Percentiles rank a stretch among this genome's conserved stretches.
These are phyloP conservation scores for Xanthia icteritia DNA, from an alignment of 2,888 invertebrate genomes.

Conservation along the genomic window DNA sequence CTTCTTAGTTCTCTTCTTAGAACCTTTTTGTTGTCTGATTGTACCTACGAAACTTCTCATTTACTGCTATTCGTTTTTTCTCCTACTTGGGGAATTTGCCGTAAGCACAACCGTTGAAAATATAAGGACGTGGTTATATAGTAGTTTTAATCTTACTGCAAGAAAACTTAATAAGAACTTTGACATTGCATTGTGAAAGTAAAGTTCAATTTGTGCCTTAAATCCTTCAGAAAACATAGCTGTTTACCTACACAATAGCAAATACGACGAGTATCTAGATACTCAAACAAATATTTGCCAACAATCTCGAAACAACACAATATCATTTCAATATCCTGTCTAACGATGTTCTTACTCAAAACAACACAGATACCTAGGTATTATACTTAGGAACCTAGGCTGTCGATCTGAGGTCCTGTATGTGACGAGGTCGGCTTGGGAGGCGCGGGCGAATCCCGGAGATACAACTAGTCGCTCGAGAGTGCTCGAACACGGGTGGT, in stretches of 20 bases:
- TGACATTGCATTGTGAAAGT: background rate
- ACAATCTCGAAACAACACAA: background rate
- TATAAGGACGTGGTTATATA: too few species aligned
- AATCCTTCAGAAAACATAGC: background rate
- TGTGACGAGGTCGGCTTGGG: conserved; percentile 44
- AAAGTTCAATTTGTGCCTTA: background rate
- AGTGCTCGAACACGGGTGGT: conserved; percentile 84
- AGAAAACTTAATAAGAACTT: background rate
- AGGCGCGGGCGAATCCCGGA: conserved; percentile 62
- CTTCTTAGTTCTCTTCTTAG: background rate
- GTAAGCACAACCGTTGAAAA: background rate
- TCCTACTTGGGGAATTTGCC: too few species aligned
- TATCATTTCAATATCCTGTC: conserved; percentile 36
- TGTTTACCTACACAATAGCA: background rate
- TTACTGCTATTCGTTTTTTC: background rate
- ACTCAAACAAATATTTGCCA: conserved; percentile 4
- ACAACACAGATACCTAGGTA: conserved; percentile 3
- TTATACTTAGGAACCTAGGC: conserved; percentile 14
- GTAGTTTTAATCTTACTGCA: background rate
- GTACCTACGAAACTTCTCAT: background rate
- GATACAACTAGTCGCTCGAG: conserved; percentile 76
- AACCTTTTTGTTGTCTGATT: too few species aligned
- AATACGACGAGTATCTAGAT: background rate
- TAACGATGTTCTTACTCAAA: background rate
- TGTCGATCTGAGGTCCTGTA: conserved; percentile 40